A percentile compares a stretch with the other conserved stretches of the same genome.
Evolutionary conservation across 1,140 invertebrate genomes (phyloP).

Genomic region (Eupeodes corollae): DNA sequence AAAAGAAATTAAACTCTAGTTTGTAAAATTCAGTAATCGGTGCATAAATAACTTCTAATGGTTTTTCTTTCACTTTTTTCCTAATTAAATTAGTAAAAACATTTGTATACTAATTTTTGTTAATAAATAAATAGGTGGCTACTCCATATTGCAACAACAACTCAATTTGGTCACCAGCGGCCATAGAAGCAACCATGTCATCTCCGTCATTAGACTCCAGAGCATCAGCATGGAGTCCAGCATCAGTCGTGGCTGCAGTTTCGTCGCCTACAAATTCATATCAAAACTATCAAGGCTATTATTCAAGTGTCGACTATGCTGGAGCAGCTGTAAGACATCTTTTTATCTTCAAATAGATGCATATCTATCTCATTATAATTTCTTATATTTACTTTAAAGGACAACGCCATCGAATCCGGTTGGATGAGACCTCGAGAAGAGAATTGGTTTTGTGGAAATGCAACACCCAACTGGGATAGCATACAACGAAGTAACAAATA

Average conservation of each 20-base stretch:
- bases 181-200: background rate
- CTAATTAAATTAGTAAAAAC: too few relatives aligned
- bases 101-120: too few relatives aligned
- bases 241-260: background rate
- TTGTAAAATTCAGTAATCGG: too few relatives aligned
- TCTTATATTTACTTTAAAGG: background rate
- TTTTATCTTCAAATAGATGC: too few relatives aligned
- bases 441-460: conserved; percentile 1
- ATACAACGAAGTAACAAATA: too few relatives aligned
- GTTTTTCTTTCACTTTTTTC: too few relatives aligned
- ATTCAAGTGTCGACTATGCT: conserved; percentile 1
- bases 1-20: too few relatives aligned
- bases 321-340: background rate
- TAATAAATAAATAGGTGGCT: too few relatives aligned
- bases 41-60: too few relatives aligned
- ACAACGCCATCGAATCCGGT: background rate
- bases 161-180: conserved; percentile 1
- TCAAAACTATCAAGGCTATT: conserved; percentile 1
- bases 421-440: conserved; percentile 2
- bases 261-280: background rate
- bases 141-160: background rate
- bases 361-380: too few relatives aligned
- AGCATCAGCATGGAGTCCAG: background rate
- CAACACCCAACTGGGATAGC: background rate
- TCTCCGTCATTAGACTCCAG: background rate